These are phyloP conservation scores for Apotomis betuletana DNA, from an alignment of 2,888 invertebrate species.

Conservation along the genomic window DNA sequence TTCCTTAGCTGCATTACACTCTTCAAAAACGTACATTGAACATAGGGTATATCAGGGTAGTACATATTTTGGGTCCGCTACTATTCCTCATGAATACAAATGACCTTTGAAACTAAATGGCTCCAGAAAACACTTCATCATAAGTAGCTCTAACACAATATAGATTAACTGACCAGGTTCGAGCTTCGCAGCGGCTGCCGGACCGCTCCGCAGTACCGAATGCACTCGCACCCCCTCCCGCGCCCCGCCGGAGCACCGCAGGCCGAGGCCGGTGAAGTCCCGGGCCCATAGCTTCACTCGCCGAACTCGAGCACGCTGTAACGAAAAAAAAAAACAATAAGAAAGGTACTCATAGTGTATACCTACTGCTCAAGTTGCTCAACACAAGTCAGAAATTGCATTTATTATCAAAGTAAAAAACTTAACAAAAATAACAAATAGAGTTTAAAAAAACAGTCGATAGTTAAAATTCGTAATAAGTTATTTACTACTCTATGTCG, in stretches of 20 bases:
- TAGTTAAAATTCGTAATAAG: too few relatives aligned
- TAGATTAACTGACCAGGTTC: conserved; percentile 82
- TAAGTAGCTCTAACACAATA: neutral
- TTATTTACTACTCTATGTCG: too few relatives aligned
- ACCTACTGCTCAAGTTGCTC: too few relatives aligned
- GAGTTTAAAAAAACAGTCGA: too few relatives aligned
- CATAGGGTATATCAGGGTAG: neutral
- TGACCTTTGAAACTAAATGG: neutral
- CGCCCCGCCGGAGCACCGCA: conserved; percentile 95
- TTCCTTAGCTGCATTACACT: too few relatives aligned
- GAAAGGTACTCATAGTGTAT: too few relatives aligned
- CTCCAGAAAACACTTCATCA: too few relatives aligned
- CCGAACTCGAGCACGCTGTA: conserved; percentile 70
- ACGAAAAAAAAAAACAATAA: conserved; percentile 43
- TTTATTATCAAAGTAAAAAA: too few relatives aligned
- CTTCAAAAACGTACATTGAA: too few relatives aligned
- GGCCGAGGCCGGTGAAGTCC: conserved; percentile 94
- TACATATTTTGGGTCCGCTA: neutral
- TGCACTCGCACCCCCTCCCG: conserved; percentile 95
- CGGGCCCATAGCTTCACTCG: conserved; percentile 90
- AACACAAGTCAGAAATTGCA: too few relatives aligned
- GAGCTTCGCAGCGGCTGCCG: conserved; percentile 93
- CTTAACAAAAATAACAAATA: too few relatives aligned
- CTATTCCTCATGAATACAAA: neutral
- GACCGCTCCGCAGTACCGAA: conserved; percentile 93